These are phyloP conservation scores for Willowsia nigromaculata DNA, from an alignment of 2,888 invertebrate species.

Conservation along the genomic window DNA sequence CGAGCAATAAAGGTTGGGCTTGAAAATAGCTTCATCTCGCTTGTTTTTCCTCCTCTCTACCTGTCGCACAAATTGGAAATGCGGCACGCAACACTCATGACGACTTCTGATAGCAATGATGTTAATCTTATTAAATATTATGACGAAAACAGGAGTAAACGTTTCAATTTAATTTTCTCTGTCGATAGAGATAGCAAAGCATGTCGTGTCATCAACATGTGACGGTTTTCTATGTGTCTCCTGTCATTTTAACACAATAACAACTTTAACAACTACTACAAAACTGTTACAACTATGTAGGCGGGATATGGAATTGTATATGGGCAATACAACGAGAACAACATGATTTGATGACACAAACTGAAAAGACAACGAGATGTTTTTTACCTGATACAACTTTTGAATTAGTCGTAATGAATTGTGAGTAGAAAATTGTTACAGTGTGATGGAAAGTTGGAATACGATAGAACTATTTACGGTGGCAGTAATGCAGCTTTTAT, in stretches of 20 bases:
- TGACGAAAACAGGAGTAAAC: not conserved
- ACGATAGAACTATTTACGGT: not conserved
- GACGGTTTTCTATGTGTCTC: not conserved
- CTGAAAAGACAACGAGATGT: not conserved
- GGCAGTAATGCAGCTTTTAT: not conserved
- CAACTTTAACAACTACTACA: not conserved
- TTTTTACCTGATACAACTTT: not conserved
- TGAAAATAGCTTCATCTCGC: not conserved
- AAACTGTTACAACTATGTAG: not conserved
- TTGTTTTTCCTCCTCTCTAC: not conserved
- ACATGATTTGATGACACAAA: not conserved
- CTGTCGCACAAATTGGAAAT: too few relatives aligned
- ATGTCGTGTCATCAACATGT: not conserved
- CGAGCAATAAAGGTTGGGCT: not conserved
- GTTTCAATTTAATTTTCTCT: not conserved
- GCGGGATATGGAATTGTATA: too few relatives aligned
- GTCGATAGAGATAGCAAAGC: not conserved
- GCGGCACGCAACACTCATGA: too few relatives aligned
- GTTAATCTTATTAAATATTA: not conserved
- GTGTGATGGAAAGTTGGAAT: conserved; percentile 41
- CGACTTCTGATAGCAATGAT: not conserved
- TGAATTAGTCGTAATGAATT: conserved; percentile 51
- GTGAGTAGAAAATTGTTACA: not conserved
- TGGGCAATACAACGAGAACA: not conserved
- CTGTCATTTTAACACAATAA: conserved; percentile 10